Conservation (phyloP, 2,888 invertebrate genomes). For the Yponomeuta malinellus region DNA sequence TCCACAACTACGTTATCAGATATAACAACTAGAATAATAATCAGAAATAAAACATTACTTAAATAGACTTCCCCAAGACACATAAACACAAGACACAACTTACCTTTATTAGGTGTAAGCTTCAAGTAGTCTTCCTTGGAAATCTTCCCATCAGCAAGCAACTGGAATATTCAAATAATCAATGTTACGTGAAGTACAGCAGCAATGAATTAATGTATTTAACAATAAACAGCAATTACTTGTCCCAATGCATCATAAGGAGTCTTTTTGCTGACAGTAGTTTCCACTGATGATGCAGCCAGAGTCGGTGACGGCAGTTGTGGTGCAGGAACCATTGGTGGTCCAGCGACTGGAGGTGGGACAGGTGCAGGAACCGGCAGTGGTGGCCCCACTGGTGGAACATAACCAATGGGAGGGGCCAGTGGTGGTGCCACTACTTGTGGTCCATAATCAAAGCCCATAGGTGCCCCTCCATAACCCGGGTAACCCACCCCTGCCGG, state of each 20-base stretch:
- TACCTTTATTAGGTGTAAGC: conserved; percentile 65
- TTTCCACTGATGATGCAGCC: conserved; percentile 33
- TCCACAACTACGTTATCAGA: no score
- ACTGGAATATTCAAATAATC: conserved; percentile 50
- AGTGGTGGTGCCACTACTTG: conserved; percentile 16
- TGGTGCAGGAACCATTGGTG: conserved; percentile 17
- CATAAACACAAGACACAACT: conserved; percentile 10
- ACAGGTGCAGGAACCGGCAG: conserved; percentile 27
- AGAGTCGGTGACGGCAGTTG: conserved; percentile 25
- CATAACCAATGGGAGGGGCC: conserved; percentile 16
- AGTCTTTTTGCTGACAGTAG: conserved; percentile 27
- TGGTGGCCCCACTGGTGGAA: conserved; percentile 14
- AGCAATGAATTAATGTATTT: conserved; percentile 23
- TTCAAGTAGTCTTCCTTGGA: conserved; percentile 65
- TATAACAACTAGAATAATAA: no score
- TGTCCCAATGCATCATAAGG: conserved; percentile 62
- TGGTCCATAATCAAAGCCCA: conserved; percentile 38
- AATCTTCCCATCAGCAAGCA: conserved; percentile 66
- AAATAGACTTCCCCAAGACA: no score
- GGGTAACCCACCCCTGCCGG: conserved; percentile 31
- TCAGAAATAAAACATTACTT: no score
- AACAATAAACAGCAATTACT: conserved; percentile 38
- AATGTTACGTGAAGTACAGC: conserved; percentile 18
- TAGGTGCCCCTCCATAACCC: conserved; percentile 27
- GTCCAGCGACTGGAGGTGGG: conserved; percentile 25